phyloP scores from a whole-genome alignment of 2,113 vertebrate genomes.

The Odontesthes bonariensis region DNA sequence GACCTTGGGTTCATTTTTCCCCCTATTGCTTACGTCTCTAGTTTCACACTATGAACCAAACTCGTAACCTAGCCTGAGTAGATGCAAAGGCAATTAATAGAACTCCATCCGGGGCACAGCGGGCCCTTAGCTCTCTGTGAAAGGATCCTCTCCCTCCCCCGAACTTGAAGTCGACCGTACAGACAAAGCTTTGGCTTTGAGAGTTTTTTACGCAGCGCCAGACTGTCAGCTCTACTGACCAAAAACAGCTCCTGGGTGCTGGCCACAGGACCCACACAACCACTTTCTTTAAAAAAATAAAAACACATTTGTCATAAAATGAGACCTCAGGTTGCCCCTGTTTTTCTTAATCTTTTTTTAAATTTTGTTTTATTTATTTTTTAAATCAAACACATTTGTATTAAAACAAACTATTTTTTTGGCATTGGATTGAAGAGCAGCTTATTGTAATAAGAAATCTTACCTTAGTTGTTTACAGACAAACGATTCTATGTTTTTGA shows the following conservation, averaged over 20 bases:
- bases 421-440: not conserved
- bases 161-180: constrained; percentile 85
- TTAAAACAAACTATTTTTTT: too few species aligned
- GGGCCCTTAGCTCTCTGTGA: constrained; percentile 63
- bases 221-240: constrained; percentile 34
- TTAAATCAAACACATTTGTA: too few species aligned
- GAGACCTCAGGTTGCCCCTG: not conserved
- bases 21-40: not conserved
- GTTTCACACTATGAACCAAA: constrained; percentile 41
- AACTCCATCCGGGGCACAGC: constrained; percentile 76
- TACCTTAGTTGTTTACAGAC: constrained; percentile 59
- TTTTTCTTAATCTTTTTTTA: not conserved
- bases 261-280: not conserved
- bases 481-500: constrained; percentile 35
- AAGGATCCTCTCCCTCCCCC: constrained; percentile 75
- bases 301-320: constrained; percentile 27
- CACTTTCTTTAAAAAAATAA: constrained; percentile 18
- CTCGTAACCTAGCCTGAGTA: constrained; percentile 55
- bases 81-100: constrained; percentile 69
- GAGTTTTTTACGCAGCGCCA: constrained; percentile 53
- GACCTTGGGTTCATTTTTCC: constrained; percentile 35
- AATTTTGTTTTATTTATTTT: not conserved
- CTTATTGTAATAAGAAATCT: constrained; percentile 35
- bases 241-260: constrained; percentile 31
- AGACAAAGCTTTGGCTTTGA: constrained; percentile 80